These are phyloP conservation scores for Drosophila obscura DNA, from an alignment of 1,140 invertebrate genomes.

Conservation along the genomic window DNA sequence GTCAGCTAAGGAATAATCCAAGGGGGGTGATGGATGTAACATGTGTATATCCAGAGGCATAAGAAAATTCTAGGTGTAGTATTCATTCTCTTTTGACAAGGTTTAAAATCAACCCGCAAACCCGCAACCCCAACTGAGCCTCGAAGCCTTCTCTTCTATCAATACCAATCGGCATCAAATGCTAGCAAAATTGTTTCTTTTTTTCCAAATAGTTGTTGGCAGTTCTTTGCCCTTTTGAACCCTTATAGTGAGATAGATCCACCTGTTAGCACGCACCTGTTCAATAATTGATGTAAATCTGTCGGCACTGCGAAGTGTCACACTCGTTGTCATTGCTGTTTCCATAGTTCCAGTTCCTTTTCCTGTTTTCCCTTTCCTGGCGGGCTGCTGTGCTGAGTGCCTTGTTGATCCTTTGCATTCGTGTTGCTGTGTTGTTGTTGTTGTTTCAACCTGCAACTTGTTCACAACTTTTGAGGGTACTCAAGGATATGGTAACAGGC, in stretches of 20 bases:
- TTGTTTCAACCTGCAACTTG: slow-evolving; percentile 60
- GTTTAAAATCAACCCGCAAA: neutral
- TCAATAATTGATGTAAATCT: slow-evolving; percentile 78
- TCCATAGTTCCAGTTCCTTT: neutral
- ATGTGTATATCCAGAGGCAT: too few species aligned
- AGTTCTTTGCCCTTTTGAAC: neutral
- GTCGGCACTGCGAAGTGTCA: slow-evolving; percentile 64
- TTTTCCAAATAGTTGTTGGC: slow-evolving; percentile 21
- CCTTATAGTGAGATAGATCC: slow-evolving; percentile 1
- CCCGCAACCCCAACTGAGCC: neutral
- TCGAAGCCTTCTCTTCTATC: neutral
- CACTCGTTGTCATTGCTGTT: slow-evolving; percentile 51
- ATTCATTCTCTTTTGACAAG: too few species aligned
- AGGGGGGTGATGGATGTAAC: neutral
- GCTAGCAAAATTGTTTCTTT: too few species aligned
- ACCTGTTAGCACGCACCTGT: slow-evolving; percentile 52
- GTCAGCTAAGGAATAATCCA: neutral
- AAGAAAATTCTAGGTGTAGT: too few species aligned
- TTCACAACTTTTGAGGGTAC: slow-evolving; percentile 63
- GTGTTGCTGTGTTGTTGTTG: slow-evolving; percentile 35
- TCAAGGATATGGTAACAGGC: slow-evolving; percentile 2
- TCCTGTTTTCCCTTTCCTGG: too few species aligned
- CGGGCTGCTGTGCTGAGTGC: slow-evolving; percentile 52
- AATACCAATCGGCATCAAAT: neutral
- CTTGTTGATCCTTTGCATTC: slow-evolving; percentile 65